These are phyloP conservation scores for Loripinus fragilis DNA, from an alignment of 2,888 invertebrate species.

Conservation along the genomic window DNA sequence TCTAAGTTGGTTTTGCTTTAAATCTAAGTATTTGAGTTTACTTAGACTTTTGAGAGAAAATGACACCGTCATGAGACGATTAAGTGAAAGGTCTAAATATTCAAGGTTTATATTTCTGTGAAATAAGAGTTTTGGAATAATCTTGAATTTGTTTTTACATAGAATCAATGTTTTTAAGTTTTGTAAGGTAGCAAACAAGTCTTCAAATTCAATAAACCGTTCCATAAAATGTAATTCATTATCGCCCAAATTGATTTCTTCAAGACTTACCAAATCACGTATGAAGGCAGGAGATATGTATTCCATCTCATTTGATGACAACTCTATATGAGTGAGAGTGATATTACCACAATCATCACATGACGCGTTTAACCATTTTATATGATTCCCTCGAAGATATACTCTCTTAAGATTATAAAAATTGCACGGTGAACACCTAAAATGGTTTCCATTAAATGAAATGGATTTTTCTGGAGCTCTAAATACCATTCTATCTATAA, in stretches of 20 bases:
- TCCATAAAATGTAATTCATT: neutral
- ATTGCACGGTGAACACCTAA: neutral
- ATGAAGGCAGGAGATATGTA: neutral
- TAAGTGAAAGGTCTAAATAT: neutral
- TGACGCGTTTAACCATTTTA: neutral
- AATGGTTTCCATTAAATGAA: neutral
- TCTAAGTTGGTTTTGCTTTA: neutral
- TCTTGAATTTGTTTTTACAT: neutral
- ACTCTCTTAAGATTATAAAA: neutral
- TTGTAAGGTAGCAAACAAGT: neutral
- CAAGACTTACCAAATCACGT: neutral
- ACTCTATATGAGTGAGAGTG: neutral
- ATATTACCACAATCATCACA: neutral
- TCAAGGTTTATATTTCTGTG: neutral
- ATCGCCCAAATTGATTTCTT: neutral
- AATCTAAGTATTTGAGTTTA: neutral
- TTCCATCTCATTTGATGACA: neutral
- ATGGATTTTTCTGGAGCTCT: neutral
- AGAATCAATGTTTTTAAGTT: neutral
- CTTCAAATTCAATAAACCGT: neutral
- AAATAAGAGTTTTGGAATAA: neutral
- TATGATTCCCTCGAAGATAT: neutral
- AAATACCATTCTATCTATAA: neutral
- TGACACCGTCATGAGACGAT: neutral
- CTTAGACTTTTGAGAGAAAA: neutral